Percentiles rank a stretch among this genome's conserved stretches.
phyloP scores from a whole-genome alignment of 2,113 vertebrate genomes.

The Nanorana parkeri region DNA sequence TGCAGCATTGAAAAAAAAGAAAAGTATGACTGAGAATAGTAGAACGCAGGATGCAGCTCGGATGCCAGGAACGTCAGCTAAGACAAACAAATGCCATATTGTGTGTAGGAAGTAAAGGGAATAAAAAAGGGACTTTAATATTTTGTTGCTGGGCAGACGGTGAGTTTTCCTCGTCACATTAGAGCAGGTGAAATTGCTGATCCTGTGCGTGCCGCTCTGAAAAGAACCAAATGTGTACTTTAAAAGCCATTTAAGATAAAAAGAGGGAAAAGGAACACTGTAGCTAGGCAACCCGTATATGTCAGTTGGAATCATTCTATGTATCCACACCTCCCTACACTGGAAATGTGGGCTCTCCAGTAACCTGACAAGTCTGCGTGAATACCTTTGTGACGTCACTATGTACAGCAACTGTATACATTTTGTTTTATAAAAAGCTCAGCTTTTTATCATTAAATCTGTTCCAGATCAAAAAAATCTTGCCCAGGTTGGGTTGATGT shows the following conservation, averaged over 20 bases:
- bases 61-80: neutral
- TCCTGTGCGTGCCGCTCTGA: neutral
- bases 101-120: neutral
- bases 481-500: no score
- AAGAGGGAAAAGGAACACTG: neutral
- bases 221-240: neutral
- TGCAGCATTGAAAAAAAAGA: neutral
- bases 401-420: no score
- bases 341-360: no score
- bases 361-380: no score
- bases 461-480: no score
- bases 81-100: constrained; percentile 41
- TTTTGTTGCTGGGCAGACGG: constrained; percentile 26
- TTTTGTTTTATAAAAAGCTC: no score
- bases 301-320: no score
- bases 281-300: no score
- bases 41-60: neutral
- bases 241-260: neutral
- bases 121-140: constrained; percentile 22
- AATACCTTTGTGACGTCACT: no score
- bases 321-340: no score
- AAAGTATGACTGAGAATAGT: neutral
- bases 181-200: neutral
- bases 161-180: neutral
- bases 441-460: no score